phyloP scores from a whole-genome alignment of 2,888 invertebrate species.

The Agriopis leucophaearia region DNA sequence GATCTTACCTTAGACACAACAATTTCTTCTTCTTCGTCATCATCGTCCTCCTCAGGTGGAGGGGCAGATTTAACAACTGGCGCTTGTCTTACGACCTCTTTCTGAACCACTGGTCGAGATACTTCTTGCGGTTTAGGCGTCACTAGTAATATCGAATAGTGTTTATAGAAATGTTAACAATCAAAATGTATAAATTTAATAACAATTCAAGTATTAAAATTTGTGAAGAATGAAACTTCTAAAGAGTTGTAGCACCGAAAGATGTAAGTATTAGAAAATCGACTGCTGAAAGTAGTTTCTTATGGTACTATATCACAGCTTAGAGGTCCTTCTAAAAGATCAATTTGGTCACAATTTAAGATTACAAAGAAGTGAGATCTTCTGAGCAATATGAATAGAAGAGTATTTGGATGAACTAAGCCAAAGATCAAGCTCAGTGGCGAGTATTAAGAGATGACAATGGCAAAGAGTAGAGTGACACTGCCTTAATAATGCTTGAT shows the following conservation, averaged over 20 bases:
- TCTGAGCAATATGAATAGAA: too few species aligned
- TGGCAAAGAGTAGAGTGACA: too few species aligned
- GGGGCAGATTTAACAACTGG: constrained; percentile 45
- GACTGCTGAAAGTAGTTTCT: too few species aligned
- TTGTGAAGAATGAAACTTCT: neutral
- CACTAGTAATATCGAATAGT: constrained; percentile 51
- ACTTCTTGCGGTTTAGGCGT: constrained; percentile 53
- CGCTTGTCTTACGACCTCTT: constrained; percentile 50
- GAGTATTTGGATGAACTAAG: too few species aligned
- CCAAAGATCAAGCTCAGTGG: too few species aligned
- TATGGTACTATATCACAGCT: neutral
- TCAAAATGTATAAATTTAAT: neutral
- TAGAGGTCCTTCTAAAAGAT: too few species aligned
- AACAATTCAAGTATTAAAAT: neutral
- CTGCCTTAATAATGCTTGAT: too few species aligned
- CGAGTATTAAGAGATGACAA: too few species aligned
- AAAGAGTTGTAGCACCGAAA: neutral
- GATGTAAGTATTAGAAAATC: neutral
- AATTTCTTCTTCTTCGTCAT: constrained; percentile 58
- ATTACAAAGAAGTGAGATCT: too few species aligned
- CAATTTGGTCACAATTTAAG: too few species aligned
- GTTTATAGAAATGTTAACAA: constrained; percentile 7
- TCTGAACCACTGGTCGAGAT: constrained; percentile 51
- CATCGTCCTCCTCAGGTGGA: constrained; percentile 58
- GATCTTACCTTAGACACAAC: constrained; percentile 53